Percentiles rank a stretch among this genome's conserved stretches.
Evolutionary conservation across 1,140 invertebrate species (phyloP).

Genomic region (Drosophila ironensis): DNA sequence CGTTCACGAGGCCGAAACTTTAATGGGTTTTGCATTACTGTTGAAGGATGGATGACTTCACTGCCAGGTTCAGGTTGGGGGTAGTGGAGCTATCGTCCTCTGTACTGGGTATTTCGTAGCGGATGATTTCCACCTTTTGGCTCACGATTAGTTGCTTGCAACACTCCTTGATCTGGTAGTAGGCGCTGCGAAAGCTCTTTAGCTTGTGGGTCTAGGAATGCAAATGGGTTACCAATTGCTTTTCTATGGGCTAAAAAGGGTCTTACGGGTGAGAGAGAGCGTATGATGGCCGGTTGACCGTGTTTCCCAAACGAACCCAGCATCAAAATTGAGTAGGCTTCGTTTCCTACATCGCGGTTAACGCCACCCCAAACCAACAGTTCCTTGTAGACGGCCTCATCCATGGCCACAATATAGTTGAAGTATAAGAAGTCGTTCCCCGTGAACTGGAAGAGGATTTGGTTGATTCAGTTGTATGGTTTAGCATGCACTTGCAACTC

Average conservation of each 20-base stretch:
- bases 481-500: too few species aligned
- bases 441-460: slow-evolving; percentile 20
- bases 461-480: too few species aligned
- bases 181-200: slow-evolving; percentile 39
- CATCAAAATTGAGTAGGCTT: slow-evolving; percentile 7
- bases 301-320: slow-evolving; percentile 24
- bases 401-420: slow-evolving; percentile 60
- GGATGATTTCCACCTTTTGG: slow-evolving; percentile 48
- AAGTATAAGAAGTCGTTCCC: slow-evolving; percentile 52
- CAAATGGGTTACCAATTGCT: too few species aligned
- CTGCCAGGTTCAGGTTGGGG: too few species aligned
- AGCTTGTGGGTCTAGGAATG: slow-evolving; percentile 51
- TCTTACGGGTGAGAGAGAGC: slow-evolving; percentile 40
- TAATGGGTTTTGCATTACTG: too few species aligned
- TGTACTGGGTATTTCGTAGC: slow-evolving; percentile 54
- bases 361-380: slow-evolving; percentile 30
- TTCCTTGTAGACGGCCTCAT: slow-evolving; percentile 49
- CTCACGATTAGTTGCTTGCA: slow-evolving; percentile 59
- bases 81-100: too few species aligned
- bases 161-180: slow-evolving; percentile 63
- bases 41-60: too few species aligned
- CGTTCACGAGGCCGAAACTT: too few species aligned
- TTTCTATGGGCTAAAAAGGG: too few species aligned
- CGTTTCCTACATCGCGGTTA: background rate
- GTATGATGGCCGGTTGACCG: background rate